phyloP scores from a whole-genome alignment of 2,797 vertebrate genomes.

The Halcyon chelicuti region DNA sequence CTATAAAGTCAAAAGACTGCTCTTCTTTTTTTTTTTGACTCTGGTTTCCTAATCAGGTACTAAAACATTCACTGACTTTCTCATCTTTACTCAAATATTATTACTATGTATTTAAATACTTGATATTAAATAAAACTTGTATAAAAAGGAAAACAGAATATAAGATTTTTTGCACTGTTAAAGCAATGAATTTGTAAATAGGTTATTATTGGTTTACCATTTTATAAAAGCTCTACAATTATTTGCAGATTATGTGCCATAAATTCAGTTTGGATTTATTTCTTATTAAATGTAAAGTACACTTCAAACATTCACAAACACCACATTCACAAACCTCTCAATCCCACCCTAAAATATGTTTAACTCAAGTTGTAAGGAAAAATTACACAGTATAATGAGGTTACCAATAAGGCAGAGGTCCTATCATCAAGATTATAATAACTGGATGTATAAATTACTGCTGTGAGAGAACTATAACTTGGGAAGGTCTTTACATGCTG shows the following conservation, averaged over 20 bases:
- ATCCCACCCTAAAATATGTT: not conserved
- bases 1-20: not conserved
- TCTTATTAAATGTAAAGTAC: not conserved
- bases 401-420: not conserved
- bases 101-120: not conserved
- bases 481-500: not conserved
- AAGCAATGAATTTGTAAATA: too few relatives aligned
- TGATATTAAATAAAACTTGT: not conserved
- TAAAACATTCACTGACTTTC: not conserved
- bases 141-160: not conserved
- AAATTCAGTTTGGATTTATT: slow-evolving; percentile 1
- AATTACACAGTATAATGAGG: not conserved
- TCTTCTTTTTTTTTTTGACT: not conserved
- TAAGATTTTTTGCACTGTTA: not conserved
- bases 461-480: not conserved
- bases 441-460: not conserved
- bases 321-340: too few relatives aligned
- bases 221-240: not conserved
- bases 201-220: too few relatives aligned
- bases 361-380: not conserved
- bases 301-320: not conserved
- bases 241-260: not conserved
- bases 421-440: not conserved
- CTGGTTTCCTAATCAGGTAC: not conserved
- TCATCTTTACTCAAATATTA: not conserved